phyloP scores from a whole-genome alignment of 23 tunicate species.

The Pegea sp. region DNA sequence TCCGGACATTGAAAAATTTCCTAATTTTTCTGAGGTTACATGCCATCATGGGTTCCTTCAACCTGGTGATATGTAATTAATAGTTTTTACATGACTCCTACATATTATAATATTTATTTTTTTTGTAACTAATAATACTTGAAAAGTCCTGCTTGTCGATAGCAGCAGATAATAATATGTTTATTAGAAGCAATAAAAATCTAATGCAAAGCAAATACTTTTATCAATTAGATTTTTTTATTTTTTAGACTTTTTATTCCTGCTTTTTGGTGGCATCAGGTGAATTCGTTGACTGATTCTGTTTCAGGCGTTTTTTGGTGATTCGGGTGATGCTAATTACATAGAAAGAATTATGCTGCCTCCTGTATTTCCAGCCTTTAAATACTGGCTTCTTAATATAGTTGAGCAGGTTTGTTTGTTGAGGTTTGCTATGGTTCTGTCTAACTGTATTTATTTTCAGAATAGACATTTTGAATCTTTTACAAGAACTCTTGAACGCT shows the following conservation, averaged over 20 bases:
- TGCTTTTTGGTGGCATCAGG: slow-evolving; percentile 99
- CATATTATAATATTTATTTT: too few relatives aligned
- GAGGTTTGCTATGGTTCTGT: neutral
- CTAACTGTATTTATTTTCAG: slow-evolving; percentile 3
- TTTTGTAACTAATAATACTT: too few relatives aligned
- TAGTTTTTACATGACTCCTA: too few relatives aligned
- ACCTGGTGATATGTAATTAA: slow-evolving; percentile 65
- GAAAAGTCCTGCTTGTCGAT: too few relatives aligned
- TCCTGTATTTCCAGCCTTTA: slow-evolving; percentile 64
- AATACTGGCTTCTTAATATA: slow-evolving; percentile 68
- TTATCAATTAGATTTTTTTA: too few relatives aligned
- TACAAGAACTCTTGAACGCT: slow-evolving; percentile 57
- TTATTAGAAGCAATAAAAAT: too few relatives aligned
- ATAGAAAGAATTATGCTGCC: slow-evolving; percentile 25
- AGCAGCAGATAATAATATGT: too few relatives aligned
- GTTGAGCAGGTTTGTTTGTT: slow-evolving; percentile 48
- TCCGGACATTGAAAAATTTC: slow-evolving; percentile 24
- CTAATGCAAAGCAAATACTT: too few relatives aligned
- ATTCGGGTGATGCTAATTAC: slow-evolving; percentile 34
- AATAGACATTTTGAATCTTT: slow-evolving; percentile 51
- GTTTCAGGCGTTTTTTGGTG: slow-evolving; percentile 87
- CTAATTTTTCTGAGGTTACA: slow-evolving; percentile 19
- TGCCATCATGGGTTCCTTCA: slow-evolving; percentile 20
- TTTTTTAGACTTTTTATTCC: slow-evolving; percentile 45
- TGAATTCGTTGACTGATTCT: slow-evolving; percentile 53